These are phyloP conservation scores for Geopemphigus sp. DNA, from an alignment of 1,140 invertebrate species.

Conservation along the genomic window DNA sequence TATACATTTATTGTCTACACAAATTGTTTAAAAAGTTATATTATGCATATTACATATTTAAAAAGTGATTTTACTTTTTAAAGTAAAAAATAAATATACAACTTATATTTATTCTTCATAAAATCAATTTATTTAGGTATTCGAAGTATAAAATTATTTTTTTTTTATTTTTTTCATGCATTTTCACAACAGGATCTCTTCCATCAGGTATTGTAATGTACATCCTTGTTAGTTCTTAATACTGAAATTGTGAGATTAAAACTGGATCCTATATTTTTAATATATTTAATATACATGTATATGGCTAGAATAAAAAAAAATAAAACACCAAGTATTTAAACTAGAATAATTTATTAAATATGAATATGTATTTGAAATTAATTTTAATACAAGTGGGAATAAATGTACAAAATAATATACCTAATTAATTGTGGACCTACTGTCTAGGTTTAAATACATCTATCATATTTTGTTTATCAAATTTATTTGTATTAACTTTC, in stretches of 20 bases:
- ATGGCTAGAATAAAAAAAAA: too few relatives aligned
- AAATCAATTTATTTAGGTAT: not conserved
- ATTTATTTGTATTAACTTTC: too few relatives aligned
- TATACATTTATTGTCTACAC: not conserved
- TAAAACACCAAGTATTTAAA: too few relatives aligned
- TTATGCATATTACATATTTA: not conserved
- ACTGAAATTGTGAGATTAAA: not conserved
- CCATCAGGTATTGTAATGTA: conserved; percentile 47
- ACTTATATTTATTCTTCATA: not conserved
- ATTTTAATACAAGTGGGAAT: too few relatives aligned
- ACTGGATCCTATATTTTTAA: not conserved
- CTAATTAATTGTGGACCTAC: too few relatives aligned
- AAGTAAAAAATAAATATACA: not conserved
- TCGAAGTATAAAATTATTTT: not conserved
- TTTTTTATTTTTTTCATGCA: conserved; percentile 41
- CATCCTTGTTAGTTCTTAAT: conserved; percentile 27
- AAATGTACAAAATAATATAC: too few relatives aligned
- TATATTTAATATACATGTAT: not conserved
- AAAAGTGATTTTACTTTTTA: too few relatives aligned
- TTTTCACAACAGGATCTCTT: conserved; percentile 48
- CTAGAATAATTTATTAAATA: too few relatives aligned
- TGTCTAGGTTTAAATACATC: too few relatives aligned
- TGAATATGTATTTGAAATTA: too few relatives aligned
- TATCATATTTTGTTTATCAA: too few relatives aligned
- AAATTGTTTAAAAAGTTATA: not conserved